Percentiles rank a stretch among this genome's conserved stretches.
phyloP scores from a whole-genome alignment of 2,797 vertebrate genomes.

The Lithobates sylvaticus region DNA sequence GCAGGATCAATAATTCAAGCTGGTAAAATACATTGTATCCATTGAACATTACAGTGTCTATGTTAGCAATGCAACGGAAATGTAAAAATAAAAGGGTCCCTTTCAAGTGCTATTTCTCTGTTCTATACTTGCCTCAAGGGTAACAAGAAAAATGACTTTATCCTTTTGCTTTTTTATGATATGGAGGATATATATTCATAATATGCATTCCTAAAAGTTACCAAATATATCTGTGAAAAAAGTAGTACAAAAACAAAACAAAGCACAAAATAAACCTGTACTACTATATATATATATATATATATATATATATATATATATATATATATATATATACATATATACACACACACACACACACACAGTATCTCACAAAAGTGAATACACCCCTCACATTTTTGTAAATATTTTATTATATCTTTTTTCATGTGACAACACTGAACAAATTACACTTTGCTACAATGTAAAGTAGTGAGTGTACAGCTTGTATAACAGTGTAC shows the following conservation, averaged over 20 bases:
- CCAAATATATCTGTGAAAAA: not conserved
- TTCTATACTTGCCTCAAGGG: conserved; percentile 31
- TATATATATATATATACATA: too few species aligned
- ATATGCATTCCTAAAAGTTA: not conserved
- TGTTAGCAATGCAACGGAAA: conserved; percentile 19
- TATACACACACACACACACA: too few species aligned
- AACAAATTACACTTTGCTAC: too few species aligned
- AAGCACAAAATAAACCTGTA: not conserved
- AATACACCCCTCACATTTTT: too few species aligned
- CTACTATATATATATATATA: too few species aligned
- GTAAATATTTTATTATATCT: too few species aligned
- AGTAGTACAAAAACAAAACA: not conserved
- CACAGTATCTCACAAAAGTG: too few species aligned
- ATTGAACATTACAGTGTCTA: conserved; percentile 9
- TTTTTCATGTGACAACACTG: too few species aligned
- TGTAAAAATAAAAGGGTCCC: conserved; percentile 30
- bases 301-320: too few species aligned
- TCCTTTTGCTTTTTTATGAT: not conserved
- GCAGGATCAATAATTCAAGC: conserved; percentile 47
- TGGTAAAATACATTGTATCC: conserved; percentile 29
- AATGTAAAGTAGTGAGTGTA: too few species aligned
- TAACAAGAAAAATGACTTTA: conserved; percentile 40
- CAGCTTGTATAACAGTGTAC: too few species aligned
- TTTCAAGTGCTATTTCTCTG: conserved; percentile 32
- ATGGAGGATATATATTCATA: conserved; percentile 7